These are phyloP conservation scores for Margaritifera margaritifera DNA, from an alignment of 2,888 invertebrate genomes.

Conservation along the genomic window DNA sequence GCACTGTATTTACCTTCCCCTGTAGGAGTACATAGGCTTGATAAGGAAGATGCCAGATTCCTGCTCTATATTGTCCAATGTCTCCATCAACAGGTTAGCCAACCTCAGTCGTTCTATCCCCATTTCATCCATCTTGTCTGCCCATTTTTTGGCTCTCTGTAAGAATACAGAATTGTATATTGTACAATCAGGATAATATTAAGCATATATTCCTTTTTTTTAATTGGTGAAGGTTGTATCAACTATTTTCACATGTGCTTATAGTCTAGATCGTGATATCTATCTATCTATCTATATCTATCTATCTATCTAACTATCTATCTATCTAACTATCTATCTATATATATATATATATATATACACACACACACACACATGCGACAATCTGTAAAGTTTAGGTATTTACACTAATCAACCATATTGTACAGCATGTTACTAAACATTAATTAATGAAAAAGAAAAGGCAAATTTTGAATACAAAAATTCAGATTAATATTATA, in stretches of 20 bases:
- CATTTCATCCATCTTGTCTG: constrained; percentile 67
- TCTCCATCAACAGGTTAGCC: constrained; percentile 67
- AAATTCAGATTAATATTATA: too few relatives aligned
- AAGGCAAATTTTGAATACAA: too few relatives aligned
- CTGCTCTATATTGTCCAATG: constrained; percentile 67
- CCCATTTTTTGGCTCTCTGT: constrained; percentile 68
- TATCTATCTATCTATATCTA: too few relatives aligned
- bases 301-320: too few relatives aligned
- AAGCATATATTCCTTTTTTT: not conserved
- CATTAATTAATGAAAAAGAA: too few relatives aligned
- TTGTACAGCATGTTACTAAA: too few relatives aligned
- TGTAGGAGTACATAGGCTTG: constrained; percentile 71
- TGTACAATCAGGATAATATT: not conserved
- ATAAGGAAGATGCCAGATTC: constrained; percentile 72
- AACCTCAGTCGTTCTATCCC: constrained; percentile 60
- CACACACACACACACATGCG: too few relatives aligned
- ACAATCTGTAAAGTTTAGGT: too few relatives aligned
- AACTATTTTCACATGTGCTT: not conserved
- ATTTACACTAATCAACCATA: too few relatives aligned
- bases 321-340: too few relatives aligned
- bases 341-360: too few relatives aligned
- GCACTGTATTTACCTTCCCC: constrained; percentile 55
- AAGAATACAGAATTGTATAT: constrained; percentile 8
- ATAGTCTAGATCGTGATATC: too few relatives aligned
- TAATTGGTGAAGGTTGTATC: not conserved